Conservation (phyloP, 2,888 invertebrate genomes). For the Aporophyla lueneburgensis region DNA sequence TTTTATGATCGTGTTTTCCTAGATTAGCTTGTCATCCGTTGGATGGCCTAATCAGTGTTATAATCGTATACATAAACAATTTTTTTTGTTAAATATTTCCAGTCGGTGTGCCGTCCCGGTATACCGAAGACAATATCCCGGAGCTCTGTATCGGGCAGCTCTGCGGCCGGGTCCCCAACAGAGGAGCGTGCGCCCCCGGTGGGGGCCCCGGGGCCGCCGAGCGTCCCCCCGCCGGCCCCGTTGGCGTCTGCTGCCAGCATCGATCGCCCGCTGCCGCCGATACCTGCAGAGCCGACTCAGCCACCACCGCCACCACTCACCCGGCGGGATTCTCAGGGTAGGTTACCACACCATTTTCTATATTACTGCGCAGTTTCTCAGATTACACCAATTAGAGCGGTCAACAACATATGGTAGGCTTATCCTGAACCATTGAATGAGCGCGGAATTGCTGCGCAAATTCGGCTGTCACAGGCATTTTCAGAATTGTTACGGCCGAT, state of each 20-base stretch:
- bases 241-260: slow-evolving; percentile 85
- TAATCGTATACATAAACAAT: not conserved
- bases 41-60: not conserved
- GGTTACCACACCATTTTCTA: slow-evolving; percentile 1
- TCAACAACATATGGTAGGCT: not conserved
- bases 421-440: too few relatives aligned
- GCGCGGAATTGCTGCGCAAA: not conserved
- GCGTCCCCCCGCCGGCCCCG: slow-evolving; percentile 84
- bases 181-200: slow-evolving; percentile 80
- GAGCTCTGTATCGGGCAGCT: slow-evolving; percentile 89
- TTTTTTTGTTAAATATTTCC: slow-evolving; percentile 57
- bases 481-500: not conserved
- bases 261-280: slow-evolving; percentile 91
- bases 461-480: not conserved
- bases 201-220: slow-evolving; percentile 81
- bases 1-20: not conserved
- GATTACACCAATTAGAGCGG: not conserved
- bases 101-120: slow-evolving; percentile 88
- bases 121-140: slow-evolving; percentile 85
- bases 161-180: slow-evolving; percentile 84
- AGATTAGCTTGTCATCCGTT: not conserved
- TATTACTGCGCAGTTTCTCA: not conserved
- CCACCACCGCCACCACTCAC: slow-evolving; percentile 88
- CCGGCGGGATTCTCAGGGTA: slow-evolving; percentile 94
- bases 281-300: slow-evolving; percentile 90